These are phyloP conservation scores for Cataglyphis rosenhaueri DNA, from an alignment of 2,888 invertebrate genomes.

Conservation along the genomic window DNA sequence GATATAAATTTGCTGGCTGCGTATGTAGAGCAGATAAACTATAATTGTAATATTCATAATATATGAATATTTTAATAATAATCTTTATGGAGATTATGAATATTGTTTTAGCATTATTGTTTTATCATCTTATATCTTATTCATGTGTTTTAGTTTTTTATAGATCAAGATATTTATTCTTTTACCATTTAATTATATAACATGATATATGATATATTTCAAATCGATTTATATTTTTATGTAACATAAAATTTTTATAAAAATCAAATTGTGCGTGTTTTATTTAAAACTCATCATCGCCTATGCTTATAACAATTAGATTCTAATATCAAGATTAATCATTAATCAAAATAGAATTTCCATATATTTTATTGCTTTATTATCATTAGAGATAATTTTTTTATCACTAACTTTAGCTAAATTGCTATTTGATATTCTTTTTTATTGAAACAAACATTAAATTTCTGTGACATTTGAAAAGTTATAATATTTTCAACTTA, in stretches of 20 bases:
- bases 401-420: not conserved
- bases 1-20: constrained; percentile 26
- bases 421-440: not conserved
- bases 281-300: not conserved
- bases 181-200: constrained; percentile 3
- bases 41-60: not conserved
- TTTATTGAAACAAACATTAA: not conserved
- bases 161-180: constrained; percentile 32
- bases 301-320: not conserved
- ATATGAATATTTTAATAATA: not conserved
- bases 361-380: not conserved
- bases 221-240: constrained; percentile 36
- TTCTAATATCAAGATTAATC: not conserved
- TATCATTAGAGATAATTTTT: not conserved
- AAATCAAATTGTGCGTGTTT: not conserved
- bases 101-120: not conserved
- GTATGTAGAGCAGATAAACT: not conserved
- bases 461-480: not conserved
- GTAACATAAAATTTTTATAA: constrained; percentile 39
- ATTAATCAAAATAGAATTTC: not conserved
- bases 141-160: not conserved
- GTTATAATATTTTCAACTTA: not conserved
- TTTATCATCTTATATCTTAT: not conserved
- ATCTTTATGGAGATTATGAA: not conserved
- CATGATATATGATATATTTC: not conserved